Base-by-base conservation (phyloP, 2,113 vertebrate genomes). In the Dascyllus trimaculatus region DNA sequence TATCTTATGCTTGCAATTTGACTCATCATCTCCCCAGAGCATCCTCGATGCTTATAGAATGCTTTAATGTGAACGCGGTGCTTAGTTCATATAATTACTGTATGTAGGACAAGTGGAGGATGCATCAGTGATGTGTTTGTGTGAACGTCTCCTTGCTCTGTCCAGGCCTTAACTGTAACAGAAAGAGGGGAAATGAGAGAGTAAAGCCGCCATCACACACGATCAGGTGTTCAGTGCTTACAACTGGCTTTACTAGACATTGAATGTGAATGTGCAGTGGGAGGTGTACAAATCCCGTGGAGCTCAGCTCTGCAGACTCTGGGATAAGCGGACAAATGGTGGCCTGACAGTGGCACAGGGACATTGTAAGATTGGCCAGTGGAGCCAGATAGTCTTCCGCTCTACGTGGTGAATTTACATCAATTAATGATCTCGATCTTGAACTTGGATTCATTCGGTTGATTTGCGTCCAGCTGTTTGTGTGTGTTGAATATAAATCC, bases 11-110 rank as follows among this genome's bases (percentile, higher is more conserved):
- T 90, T 85, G 75, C 80, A 80, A 87, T 89, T 91, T 92, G 91
- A 92, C 87, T 92, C 88, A 90, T 89, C 87, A 77, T 79, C 71
- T 89, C 84, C 86, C 85, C 51, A 57, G 66, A 90, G 86, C 87
- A 90, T 86, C 88, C 64, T 85, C 59, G 5, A 29, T 88, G 75
- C 76, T 68, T 68, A 67, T 49, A 69, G 76, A 73, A 75, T 45
- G 82, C 70, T 80, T 79, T 82, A 58, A 75, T 84, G 40, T 65
- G 59, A 80, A 61, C 18, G 77, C 71, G 19, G n/a, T 22, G 64
- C 67, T 82, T 21, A 53, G 69, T 75, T 69, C 22, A 59, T 80
- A 64, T 84, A 74, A 81, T 79, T 83, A 82, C 66, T 72, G 69
- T 73, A 89, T 86, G 75, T 88, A 86, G 84, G 84, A 81, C 86